Conservation (phyloP, 1,140 invertebrate species). For the Macrostomum lignano region DNA sequence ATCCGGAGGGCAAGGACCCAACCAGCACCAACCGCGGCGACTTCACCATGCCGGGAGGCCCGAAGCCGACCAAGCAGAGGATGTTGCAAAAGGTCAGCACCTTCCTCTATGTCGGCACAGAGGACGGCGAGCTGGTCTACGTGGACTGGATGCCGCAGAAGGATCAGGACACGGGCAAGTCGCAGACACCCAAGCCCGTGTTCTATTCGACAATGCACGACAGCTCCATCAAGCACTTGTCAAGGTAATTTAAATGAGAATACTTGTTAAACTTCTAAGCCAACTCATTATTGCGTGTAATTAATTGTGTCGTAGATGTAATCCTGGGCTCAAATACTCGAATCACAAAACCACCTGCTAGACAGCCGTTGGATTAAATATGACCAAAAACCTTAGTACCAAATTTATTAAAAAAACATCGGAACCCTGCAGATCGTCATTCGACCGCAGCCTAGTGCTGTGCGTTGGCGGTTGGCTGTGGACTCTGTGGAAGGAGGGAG, state of each 20-base stretch:
- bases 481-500: slow-evolving; percentile 26
- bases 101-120: slow-evolving; percentile 24
- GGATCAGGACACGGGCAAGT: slow-evolving; percentile 26
- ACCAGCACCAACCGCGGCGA: slow-evolving; percentile 11
- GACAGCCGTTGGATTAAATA: too few relatives aligned
- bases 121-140: slow-evolving; percentile 28
- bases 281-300: too few relatives aligned
- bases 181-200: slow-evolving; percentile 25
- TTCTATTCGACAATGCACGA: slow-evolving; percentile 22
- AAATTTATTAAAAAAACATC: too few relatives aligned
- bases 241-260: too few relatives aligned
- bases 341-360: too few relatives aligned
- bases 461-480: slow-evolving; percentile 28
- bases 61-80: slow-evolving; percentile 19
- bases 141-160: slow-evolving; percentile 30
- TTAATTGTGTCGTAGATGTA: too few relatives aligned
- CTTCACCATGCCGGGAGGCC: slow-evolving; percentile 10
- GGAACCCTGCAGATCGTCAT: too few relatives aligned
- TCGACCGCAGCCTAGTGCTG: slow-evolving; percentile 28
- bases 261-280: too few relatives aligned
- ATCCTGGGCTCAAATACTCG: too few relatives aligned
- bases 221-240: slow-evolving; percentile 22
- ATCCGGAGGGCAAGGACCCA: slow-evolving; percentile 9
- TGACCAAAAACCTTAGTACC: too few relatives aligned
- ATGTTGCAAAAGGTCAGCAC: slow-evolving; percentile 22